A percentile compares a stretch with the other conserved stretches of the same genome.
phyloP scores from a whole-genome alignment of 2,888 invertebrate species.

The Drosophila siamana region DNA sequence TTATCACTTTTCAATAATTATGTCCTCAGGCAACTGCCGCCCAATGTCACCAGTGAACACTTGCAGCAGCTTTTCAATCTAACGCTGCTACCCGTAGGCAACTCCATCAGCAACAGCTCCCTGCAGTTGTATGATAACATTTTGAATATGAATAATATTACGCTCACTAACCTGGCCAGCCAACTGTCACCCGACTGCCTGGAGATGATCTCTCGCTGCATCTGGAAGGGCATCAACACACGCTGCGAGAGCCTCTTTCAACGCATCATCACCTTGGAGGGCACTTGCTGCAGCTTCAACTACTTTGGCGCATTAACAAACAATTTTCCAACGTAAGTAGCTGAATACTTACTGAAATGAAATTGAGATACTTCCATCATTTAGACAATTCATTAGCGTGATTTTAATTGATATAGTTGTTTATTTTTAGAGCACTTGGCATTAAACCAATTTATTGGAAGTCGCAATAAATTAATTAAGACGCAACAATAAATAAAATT shows the following conservation, averaged over 20 bases:
- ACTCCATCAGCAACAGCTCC: conserved; percentile 64
- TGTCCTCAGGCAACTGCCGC: conserved; percentile 69
- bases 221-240: conserved; percentile 88
- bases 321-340: conserved; percentile 80
- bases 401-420: too few species aligned
- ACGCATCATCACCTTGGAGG: conserved; percentile 86
- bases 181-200: conserved; percentile 87
- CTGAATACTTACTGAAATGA: background rate
- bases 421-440: too few species aligned
- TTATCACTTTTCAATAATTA: background rate
- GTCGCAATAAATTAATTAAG: too few species aligned
- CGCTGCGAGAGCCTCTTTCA: conserved; percentile 87
- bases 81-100: conserved; percentile 73
- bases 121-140: conserved; percentile 68
- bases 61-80: conserved; percentile 77
- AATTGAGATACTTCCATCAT: too few species aligned
- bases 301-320: conserved; percentile 86
- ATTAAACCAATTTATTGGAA: too few species aligned
- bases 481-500: too few species aligned
- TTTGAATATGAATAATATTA: conserved; percentile 78
- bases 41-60: conserved; percentile 79
- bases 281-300: conserved; percentile 89
- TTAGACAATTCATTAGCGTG: too few species aligned
- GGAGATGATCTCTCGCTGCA: conserved; percentile 87
- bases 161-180: conserved; percentile 61